Conservation (phyloP, 2,797 vertebrate genomes). For the Muraenolepis orangiensis region DNA sequence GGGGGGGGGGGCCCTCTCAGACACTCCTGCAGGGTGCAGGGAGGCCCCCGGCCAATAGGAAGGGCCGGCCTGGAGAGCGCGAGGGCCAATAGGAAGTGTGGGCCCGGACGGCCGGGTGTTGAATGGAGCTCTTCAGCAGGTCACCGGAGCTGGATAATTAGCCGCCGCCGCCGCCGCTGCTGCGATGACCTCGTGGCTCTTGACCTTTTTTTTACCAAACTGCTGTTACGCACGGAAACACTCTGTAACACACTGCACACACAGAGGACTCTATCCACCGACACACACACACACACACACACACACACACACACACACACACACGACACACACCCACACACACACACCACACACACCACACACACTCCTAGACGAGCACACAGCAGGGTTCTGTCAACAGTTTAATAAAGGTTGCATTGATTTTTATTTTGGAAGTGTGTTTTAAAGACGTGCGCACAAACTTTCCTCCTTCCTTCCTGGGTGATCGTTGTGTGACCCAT, state of each 20-base stretch:
- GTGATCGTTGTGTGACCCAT: not conserved
- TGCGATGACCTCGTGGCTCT: conserved; percentile 31
- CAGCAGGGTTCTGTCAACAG: not conserved
- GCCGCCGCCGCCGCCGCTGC: conserved; percentile 31
- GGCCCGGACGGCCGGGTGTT: conserved; percentile 26
- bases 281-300: not conserved
- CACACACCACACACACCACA: not conserved
- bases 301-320: not conserved
- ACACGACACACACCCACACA: too few relatives aligned
- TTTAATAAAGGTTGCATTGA: not conserved
- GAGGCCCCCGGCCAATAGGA: not conserved
- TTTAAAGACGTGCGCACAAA: not conserved
- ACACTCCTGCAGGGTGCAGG: not conserved
- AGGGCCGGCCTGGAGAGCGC: not conserved
- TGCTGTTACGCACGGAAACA: conserved; percentile 17
- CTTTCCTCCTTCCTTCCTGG: not conserved
- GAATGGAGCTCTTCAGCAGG: conserved; percentile 38
- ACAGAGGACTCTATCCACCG: not conserved
- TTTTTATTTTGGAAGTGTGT: not conserved
- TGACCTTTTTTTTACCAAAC: conserved; percentile 41
- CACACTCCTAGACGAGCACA: not conserved
- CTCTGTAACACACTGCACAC: conserved; percentile 2
- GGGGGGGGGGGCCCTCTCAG: too few relatives aligned
- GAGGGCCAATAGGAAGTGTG: not conserved
- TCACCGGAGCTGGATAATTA: conserved; percentile 37